A percentile compares a stretch with the other conserved stretches of the same genome.
Conservation (phyloP, 2,888 invertebrate genomes). For the Nymphalis c-album region DNA sequence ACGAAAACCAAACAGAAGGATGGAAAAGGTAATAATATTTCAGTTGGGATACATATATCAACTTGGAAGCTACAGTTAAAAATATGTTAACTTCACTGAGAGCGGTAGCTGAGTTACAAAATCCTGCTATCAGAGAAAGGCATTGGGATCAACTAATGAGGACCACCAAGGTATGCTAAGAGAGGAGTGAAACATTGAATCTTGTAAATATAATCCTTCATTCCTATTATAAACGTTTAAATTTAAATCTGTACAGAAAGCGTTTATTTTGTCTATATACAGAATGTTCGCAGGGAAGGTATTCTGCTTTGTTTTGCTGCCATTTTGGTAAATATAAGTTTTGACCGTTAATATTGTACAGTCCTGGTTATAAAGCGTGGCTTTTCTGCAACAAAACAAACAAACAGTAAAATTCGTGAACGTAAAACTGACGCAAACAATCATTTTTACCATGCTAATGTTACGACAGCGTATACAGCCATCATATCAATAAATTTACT, state of each 20-base stretch:
- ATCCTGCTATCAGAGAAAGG: conserved; percentile 96
- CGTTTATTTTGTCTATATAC: conserved; percentile 38
- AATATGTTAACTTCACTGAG: conserved; percentile 97
- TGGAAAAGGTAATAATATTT: conserved; percentile 34
- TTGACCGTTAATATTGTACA: too few species aligned
- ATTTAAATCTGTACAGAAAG: conserved; percentile 35
- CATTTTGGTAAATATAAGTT: too few species aligned
- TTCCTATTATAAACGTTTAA: conserved; percentile 6
- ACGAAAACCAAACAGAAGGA: background rate
- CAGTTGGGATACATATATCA: conserved; percentile 94
- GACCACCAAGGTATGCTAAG: conserved; percentile 90
- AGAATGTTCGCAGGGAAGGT: too few species aligned
- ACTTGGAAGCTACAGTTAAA: conserved; percentile 94
- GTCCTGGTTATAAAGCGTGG: too few species aligned
- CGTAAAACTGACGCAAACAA: too few species aligned
- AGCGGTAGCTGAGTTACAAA: conserved; percentile 97
- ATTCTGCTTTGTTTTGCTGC: too few species aligned
- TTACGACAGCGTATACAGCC: too few species aligned
- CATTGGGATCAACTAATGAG: conserved; percentile 99
- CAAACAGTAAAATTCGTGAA: too few species aligned
- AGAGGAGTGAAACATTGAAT: background rate
- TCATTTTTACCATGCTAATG: too few species aligned
- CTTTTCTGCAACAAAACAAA: too few species aligned
- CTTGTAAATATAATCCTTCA: conserved; percentile 38
- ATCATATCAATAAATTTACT: too few species aligned